These are phyloP conservation scores for Leguminivora glycinivorella DNA, from an alignment of 1,140 invertebrate genomes.

Conservation along the genomic window DNA sequence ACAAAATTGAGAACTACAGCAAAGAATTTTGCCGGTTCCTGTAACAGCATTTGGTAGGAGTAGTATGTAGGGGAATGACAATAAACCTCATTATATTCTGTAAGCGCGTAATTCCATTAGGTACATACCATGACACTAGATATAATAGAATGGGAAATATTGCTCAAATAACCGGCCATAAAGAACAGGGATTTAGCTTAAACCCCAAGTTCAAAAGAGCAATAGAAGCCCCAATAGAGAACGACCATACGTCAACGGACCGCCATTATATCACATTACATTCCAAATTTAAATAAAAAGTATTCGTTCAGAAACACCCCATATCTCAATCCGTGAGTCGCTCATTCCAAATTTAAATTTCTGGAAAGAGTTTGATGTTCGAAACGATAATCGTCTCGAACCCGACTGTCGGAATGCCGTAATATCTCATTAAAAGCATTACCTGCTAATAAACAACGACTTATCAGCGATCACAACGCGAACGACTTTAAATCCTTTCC, in stretches of 20 bases:
- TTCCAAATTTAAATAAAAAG: conserved; percentile 63
- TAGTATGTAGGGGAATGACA: no score
- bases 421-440: conserved; percentile 75
- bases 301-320: conserved; percentile 60
- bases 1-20: no score
- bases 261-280: conserved; percentile 56
- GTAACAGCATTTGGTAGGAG: no score
- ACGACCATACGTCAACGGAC: conserved; percentile 53
- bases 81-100: neutral
- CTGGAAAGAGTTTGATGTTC: conserved; percentile 74
- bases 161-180: conserved; percentile 12
- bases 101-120: no score
- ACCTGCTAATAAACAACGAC: conserved; percentile 45
- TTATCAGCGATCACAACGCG: conserved; percentile 40
- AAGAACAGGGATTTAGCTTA: conserved; percentile 23
- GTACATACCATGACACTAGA: neutral
- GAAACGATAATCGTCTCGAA: conserved; percentile 68
- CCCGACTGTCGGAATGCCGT: conserved; percentile 64
- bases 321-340: conserved; percentile 64
- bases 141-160: neutral
- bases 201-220: conserved; percentile 40
- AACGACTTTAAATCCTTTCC: conserved; percentile 47
- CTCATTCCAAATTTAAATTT: conserved; percentile 74
- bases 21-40: no score
- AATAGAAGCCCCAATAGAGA: conserved; percentile 38